These are phyloP conservation scores for Datnioides undecimradiatus DNA, from an alignment of 2,113 vertebrate genomes.

Conservation along the genomic window DNA sequence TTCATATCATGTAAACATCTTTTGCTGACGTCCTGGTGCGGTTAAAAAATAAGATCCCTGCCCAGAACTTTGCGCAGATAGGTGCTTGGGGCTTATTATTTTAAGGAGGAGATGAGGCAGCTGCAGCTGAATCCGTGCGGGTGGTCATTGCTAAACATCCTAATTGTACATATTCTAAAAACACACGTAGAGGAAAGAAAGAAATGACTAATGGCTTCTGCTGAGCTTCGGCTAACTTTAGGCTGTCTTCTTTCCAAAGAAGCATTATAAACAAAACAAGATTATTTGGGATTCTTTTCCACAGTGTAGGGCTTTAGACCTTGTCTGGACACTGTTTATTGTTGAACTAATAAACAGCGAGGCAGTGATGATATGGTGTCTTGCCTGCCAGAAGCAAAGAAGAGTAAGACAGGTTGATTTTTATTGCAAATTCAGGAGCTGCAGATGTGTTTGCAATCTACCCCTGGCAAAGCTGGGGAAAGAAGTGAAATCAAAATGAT, in stretches of 20 bases:
- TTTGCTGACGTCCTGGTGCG: background rate
- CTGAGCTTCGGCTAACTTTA: background rate
- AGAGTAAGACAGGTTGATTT: background rate
- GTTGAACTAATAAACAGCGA: background rate
- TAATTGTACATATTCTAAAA: background rate
- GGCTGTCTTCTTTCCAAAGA: background rate
- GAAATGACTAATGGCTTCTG: constrained; percentile 11
- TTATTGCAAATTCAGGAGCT: background rate
- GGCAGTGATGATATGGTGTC: background rate
- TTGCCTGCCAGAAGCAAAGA: too few species aligned
- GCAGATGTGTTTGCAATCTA: background rate
- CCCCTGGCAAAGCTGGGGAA: background rate
- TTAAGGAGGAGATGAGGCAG: constrained; percentile 7
- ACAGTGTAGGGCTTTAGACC: background rate
- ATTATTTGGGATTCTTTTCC: background rate
- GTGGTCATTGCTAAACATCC: background rate
- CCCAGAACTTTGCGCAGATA: background rate
- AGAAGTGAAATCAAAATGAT: background rate
- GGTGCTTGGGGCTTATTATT: background rate
- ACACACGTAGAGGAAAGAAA: background rate
- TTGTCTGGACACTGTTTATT: background rate
- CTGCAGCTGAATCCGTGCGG: background rate
- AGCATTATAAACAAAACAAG: background rate
- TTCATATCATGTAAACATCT: background rate
- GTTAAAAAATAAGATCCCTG: background rate